A percentile compares a stretch with the other conserved stretches of the same genome.
phyloP scores from a whole-genome alignment of 2,888 invertebrate species.

The Trissonchulus latispiculum region DNA sequence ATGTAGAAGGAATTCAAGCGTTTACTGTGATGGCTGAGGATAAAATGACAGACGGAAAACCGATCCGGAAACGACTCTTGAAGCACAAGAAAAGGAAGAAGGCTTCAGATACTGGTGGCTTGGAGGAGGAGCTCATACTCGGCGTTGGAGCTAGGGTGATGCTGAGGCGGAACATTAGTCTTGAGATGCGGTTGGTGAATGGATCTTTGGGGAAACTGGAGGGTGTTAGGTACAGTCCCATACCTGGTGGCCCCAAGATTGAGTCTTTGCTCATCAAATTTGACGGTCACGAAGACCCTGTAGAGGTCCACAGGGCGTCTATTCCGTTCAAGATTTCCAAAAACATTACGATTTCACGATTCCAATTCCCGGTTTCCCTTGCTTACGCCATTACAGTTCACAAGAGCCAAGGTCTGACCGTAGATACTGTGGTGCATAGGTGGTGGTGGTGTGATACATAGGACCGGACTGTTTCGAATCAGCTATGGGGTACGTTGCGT shows the following conservation, averaged over 20 bases:
- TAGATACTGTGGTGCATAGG: not conserved
- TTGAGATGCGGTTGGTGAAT: not conserved
- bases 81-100: not conserved
- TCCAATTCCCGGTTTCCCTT: not conserved
- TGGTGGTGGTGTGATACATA: no score
- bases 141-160: not conserved
- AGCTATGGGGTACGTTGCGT: not conserved
- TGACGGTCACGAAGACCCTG: not conserved
- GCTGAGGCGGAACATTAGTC: not conserved
- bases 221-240: not conserved
- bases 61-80: not conserved
- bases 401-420: not conserved
- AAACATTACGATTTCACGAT: not conserved
- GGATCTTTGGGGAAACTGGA: not conserved
- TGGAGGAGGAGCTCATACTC: not conserved
- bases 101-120: not conserved
- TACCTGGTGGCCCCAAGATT: not conserved
- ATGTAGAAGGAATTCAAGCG: no score
- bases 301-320: not conserved
- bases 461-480: not conserved
- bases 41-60: no score
- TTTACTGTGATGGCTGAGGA: no score
- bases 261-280: not conserved
- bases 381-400: not conserved
- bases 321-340: not conserved